A percentile compares a stretch with the other conserved stretches of the same genome.
Evolutionary conservation across 1,140 invertebrate genomes (phyloP).

Genomic region (Eumeta japonica): DNA sequence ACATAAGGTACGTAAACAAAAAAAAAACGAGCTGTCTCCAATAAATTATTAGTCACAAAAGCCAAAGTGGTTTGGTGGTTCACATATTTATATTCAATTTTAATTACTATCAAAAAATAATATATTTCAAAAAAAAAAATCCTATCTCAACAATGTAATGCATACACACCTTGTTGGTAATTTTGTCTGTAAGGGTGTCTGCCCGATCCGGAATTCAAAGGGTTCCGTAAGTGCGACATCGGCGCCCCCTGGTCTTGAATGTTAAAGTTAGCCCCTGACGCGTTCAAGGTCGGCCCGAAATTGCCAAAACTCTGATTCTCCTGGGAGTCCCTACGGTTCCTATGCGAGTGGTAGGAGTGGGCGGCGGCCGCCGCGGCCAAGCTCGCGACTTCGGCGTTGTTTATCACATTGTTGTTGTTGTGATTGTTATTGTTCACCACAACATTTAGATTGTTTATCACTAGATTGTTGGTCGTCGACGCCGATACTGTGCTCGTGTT

Average conservation of each 20-base stretch:
- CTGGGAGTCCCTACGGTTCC: constrained; percentile 48
- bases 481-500: constrained; percentile 46
- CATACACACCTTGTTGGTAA: constrained; percentile 54
- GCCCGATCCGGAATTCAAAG: constrained; percentile 41
- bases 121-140: constrained; percentile 20
- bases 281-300: constrained; percentile 48
- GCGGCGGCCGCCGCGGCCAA: constrained; percentile 51
- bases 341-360: constrained; percentile 46
- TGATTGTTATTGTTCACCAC: constrained; percentile 59
- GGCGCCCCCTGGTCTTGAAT: constrained; percentile 45
- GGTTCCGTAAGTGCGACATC: constrained; percentile 50
- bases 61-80: constrained; percentile 43
- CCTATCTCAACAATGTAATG: constrained; percentile 41
- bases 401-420: constrained; percentile 57
- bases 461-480: constrained; percentile 56
- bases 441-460: constrained; percentile 56
- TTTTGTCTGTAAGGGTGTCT: constrained; percentile 50
- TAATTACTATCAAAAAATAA: constrained; percentile 11
- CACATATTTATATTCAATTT: constrained; percentile 9
- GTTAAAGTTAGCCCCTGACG: constrained; percentile 39
- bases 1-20: too few species aligned
- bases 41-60: constrained; percentile 37
- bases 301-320: constrained; percentile 46
- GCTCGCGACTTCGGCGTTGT: constrained; percentile 51
- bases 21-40: too few species aligned